Evolutionary conservation across 2,113 vertebrate species (phyloP), one percentile per base, ranked within the genome.

Genomic region (Marmota monax): DNA sequence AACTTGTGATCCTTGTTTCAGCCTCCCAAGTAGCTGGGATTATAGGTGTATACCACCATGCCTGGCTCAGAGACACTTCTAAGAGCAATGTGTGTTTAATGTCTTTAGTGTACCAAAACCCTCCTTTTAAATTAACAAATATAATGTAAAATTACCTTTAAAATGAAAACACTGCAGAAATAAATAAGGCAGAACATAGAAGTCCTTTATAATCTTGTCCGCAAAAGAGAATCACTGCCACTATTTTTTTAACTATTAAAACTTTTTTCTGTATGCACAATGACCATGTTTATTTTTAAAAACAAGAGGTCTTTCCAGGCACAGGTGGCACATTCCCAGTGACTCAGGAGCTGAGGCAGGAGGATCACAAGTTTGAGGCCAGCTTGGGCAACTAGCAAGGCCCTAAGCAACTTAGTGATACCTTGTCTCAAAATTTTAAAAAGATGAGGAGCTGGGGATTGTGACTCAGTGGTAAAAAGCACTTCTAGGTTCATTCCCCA

Each of bases 61-160:
- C 67, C 29, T 69, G 67, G 32, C 13, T 96, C 63, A 96, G 79
- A 84, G 88, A 95, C 90, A 84, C 39, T 85, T 74, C 42, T 65
- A 53, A 85, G 83, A 85, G 10, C 4, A 58, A 1, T 82, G 61
- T 76, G 32, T 88, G 32, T 82, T 90, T 85, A 53, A 88, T 80
- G 20, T 51, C 65, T 90, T 73, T 72, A 87, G 29, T 73, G 2
- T 89, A 56, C 61, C 10, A 88, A 67, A 25, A 39, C 2, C 11
- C 5, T 29, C 13, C 29, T 34, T 63, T 63, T 27, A 63, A 84
- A 22, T 4, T 95, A 77, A 76, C 7, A 87, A 72, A 32, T 84
- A 9, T 87, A 83, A 94, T 37, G 80, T 17, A 92, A n/a, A 70
- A 92, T 95, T 73, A 34, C 61, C 51, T 83, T 92, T 79, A 45